These are phyloP conservation scores for Hemiscyllium ocellatum DNA, from an alignment of 2,113 vertebrate genomes.

Conservation along the genomic window DNA sequence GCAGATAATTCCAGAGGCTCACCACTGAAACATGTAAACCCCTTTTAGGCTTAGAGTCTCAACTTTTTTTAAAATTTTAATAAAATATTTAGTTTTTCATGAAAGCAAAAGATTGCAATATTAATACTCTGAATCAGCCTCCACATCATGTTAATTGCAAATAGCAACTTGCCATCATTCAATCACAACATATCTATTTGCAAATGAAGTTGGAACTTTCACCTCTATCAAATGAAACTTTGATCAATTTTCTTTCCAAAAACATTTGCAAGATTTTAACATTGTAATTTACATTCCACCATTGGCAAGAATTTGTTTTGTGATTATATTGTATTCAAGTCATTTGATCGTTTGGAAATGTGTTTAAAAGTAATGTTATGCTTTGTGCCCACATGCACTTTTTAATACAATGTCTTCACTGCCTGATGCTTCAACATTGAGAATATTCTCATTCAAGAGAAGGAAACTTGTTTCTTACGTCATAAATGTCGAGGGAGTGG, in stretches of 20 bases:
- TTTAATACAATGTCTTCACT: not conserved
- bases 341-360: not conserved
- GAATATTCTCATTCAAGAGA: not conserved
- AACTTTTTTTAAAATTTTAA: not conserved
- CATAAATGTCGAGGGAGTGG: not conserved
- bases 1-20: no score
- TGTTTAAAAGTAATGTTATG: not conserved
- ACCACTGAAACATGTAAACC: not conserved
- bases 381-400: not conserved
- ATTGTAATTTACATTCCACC: not conserved
- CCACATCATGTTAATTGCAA: not conserved
- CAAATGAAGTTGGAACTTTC: not conserved
- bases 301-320: not conserved
- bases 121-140: not conserved
- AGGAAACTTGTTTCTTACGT: not conserved
- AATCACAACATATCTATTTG: not conserved
- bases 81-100: not conserved
- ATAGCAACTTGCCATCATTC: not conserved
- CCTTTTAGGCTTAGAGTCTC: not conserved
- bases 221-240: not conserved
- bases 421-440: not conserved
- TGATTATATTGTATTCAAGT: constrained; percentile 3
- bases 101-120: not conserved
- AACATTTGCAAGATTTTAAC: not conserved
- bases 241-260: not conserved